Base-by-base conservation (phyloP, 2,797 vertebrate genomes). In the Oreochromis mossambicus region DNA sequence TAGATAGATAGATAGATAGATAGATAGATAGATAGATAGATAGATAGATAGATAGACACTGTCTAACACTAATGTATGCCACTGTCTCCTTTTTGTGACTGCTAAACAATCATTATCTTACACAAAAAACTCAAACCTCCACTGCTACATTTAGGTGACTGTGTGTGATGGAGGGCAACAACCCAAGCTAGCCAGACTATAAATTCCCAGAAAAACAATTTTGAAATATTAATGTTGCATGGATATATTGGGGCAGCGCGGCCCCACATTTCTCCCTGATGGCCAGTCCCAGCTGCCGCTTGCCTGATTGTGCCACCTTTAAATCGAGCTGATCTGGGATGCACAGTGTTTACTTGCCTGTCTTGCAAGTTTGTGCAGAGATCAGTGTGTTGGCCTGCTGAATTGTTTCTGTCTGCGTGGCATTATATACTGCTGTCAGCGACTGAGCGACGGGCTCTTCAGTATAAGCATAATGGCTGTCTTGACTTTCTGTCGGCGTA, bases 151-250 rank as follows among this genome's bases (percentile, higher is more conserved):
- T 78, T 81, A 79, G 70, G 32, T 41, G 80, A 54, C 63, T 24
- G 50, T 81, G 51, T 80, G 86, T 90, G 78, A 91, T 68, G 79
- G 81, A 86, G 85, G 73, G 84, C 80, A 85, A 68, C 76, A 63
- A 85, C 75, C 43, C 87, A 82, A 75, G 81, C 83, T 82, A 80
- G 79, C 83, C 80, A 80, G 84, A 84, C 85, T 86, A 92, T 83
- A 91, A 91, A 90, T 88, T 87, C 83, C 56, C 84, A 87, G 84
- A 92, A 91, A 93, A 94, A 93, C 88, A 80, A 89, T 89, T 93
- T 90, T 94, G 89, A 94, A 93, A 93, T 94, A 93, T 93, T 94
- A 92, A 94, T 95, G 92, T 91, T 90, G 92, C 92, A 79, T 91
- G 90, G 88, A 89, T 89, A 92, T 94, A 92, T 90, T 88, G 91